Evolutionary conservation across 2,113 vertebrate genomes (phyloP).

Genomic region (Phrynosoma blainvillii): DNA sequence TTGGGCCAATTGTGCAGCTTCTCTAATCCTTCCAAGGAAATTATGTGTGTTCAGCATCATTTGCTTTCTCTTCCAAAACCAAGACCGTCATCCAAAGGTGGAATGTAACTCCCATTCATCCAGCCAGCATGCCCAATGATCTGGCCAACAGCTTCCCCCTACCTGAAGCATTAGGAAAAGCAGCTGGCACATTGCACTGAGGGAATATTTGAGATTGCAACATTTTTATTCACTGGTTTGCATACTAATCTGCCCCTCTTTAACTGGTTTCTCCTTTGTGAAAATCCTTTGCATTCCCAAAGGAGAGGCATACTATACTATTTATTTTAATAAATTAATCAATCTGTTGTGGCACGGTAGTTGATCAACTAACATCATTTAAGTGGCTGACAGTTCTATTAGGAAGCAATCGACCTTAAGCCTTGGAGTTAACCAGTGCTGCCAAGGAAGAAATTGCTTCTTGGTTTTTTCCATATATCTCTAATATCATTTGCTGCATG

Average conservation of each 20-base stretch:
- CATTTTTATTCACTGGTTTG: neutral
- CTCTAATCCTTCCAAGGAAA: neutral
- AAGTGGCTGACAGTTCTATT: slow-evolving; percentile 10
- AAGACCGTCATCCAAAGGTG: too few relatives aligned
- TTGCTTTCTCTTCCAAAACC: neutral
- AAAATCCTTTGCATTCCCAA: too few relatives aligned
- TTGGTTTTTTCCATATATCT: neutral
- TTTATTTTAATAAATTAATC: slow-evolving; percentile 11
- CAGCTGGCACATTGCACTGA: neutral
- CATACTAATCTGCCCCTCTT: neutral
- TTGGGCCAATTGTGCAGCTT: neutral
- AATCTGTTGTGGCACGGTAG: neutral
- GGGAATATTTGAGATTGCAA: neutral
- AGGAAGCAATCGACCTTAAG: slow-evolving; percentile 2
- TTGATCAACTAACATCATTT: slow-evolving; percentile 3
- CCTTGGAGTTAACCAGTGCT: neutral
- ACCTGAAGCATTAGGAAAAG: neutral
- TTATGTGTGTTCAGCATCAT: neutral
- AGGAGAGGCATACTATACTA: neutral
- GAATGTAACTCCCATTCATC: too few relatives aligned
- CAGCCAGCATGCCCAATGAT: too few relatives aligned
- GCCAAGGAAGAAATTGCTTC: neutral
- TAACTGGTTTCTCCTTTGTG: neutral
- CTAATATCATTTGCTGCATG: neutral
- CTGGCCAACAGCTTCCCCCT: too few relatives aligned